These are phyloP conservation scores for Bembecia ichneumoniformis DNA, from an alignment of 2,888 invertebrate genomes.

Conservation along the genomic window DNA sequence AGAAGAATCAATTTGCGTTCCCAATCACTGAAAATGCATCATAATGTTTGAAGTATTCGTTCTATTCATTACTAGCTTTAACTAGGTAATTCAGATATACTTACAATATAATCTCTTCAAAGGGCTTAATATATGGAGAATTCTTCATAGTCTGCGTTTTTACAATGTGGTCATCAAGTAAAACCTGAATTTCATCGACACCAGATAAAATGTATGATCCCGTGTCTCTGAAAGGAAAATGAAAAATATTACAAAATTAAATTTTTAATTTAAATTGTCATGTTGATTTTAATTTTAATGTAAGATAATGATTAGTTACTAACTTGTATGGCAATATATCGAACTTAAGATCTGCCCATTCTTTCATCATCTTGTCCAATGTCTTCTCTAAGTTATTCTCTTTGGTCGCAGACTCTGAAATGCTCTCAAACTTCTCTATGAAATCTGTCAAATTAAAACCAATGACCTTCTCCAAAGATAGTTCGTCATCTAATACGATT, in stretches of 20 bases:
- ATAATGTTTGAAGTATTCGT: neutral
- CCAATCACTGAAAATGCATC: slow-evolving; percentile 80
- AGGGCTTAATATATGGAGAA: slow-evolving; percentile 96
- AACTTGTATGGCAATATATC: slow-evolving; percentile 80
- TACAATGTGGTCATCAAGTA: slow-evolving; percentile 95
- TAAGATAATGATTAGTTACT: slow-evolving; percentile 16
- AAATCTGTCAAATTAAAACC: slow-evolving; percentile 92
- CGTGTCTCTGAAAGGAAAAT: slow-evolving; percentile 76
- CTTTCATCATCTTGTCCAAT: slow-evolving; percentile 88
- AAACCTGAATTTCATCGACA: slow-evolving; percentile 93
- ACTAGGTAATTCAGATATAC: slow-evolving; percentile 22
- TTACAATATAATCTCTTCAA: slow-evolving; percentile 86
- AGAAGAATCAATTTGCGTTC: slow-evolving; percentile 86
- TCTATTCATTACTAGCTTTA: neutral
- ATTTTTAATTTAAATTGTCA: neutral
- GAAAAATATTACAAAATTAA: neutral
- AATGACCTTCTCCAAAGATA: slow-evolving; percentile 87
- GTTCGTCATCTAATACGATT: slow-evolving; percentile 85
- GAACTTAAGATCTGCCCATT: slow-evolving; percentile 90
- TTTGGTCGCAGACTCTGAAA: slow-evolving; percentile 96
- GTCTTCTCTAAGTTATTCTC: slow-evolving; percentile 94
- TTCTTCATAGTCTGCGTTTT: slow-evolving; percentile 98
- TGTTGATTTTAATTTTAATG: neutral
- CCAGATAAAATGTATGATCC: slow-evolving; percentile 92
- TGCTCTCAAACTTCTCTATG: slow-evolving; percentile 88